phyloP scores from a whole-genome alignment of 2,113 vertebrate species.

The Sylvietta virens region DNA sequence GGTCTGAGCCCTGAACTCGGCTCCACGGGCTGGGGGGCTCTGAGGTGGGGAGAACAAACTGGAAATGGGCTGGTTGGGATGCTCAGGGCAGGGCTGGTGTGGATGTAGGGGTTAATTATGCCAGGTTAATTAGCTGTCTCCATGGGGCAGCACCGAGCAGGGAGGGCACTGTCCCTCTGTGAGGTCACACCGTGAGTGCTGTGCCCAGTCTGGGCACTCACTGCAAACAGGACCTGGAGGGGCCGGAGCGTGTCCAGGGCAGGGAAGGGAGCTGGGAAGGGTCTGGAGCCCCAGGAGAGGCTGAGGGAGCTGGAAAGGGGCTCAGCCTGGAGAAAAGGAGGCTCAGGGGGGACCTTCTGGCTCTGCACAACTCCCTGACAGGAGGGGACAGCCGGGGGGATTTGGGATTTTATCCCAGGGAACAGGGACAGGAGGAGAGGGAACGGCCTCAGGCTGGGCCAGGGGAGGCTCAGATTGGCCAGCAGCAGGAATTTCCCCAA shows the following conservation, averaged over 20 bases:
- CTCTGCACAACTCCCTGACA: neutral
- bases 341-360: neutral
- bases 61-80: neutral
- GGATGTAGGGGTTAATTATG: neutral
- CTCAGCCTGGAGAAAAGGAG: neutral
- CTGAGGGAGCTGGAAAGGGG: neutral
- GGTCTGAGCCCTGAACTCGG: constrained; percentile 7
- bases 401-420: neutral
- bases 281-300: neutral
- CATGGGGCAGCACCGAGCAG: neutral
- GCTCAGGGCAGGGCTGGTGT: neutral
- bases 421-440: neutral
- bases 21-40: neutral
- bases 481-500: neutral
- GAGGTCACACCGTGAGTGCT: neutral
- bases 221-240: neutral
- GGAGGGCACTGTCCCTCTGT: neutral
- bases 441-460: neutral
- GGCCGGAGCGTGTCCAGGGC: neutral
- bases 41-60: neutral
- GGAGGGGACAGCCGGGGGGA: neutral
- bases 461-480: neutral
- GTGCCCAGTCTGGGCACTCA: neutral
- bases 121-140: neutral
- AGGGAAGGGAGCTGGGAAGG: neutral